Evolutionary conservation across 2,888 invertebrate genomes (phyloP).

Genomic region (Patella ulyssiponensis): DNA sequence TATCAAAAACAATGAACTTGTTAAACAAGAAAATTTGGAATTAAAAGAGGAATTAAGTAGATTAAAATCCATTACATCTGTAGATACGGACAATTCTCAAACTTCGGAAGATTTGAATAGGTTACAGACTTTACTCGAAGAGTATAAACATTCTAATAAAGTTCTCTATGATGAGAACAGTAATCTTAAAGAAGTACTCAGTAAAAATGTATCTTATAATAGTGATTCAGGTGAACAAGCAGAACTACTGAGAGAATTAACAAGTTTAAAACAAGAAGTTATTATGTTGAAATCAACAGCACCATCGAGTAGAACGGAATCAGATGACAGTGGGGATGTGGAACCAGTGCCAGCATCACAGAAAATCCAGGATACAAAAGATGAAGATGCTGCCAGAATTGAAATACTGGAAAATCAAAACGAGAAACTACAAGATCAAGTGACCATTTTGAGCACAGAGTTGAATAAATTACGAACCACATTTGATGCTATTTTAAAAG

Average conservation of each 20-base stretch:
- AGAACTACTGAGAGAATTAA: background rate
- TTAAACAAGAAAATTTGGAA: slow-evolving; percentile 38
- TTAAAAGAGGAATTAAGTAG: background rate
- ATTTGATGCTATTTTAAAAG: slow-evolving; percentile 49
- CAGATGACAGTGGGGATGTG: background rate
- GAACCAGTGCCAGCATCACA: background rate
- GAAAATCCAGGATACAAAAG: background rate
- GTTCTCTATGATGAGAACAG: background rate
- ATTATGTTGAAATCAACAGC: background rate
- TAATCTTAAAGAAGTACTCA: background rate
- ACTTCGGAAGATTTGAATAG: background rate
- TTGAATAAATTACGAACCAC: slow-evolving; percentile 52
- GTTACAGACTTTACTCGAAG: background rate
- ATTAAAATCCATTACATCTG: background rate
- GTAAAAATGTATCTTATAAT: background rate
- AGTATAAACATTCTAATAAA: background rate
- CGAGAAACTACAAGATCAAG: slow-evolving; percentile 39
- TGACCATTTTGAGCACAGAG: slow-evolving; percentile 47
- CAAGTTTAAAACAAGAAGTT: background rate
- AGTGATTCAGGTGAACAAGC: background rate
- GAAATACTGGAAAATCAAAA: slow-evolving; percentile 34
- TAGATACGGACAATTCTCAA: background rate
- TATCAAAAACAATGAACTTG: slow-evolving; percentile 7
- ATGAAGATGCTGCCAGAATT: slow-evolving; percentile 7
- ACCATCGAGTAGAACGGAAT: background rate